These are phyloP conservation scores for Hypsopygia costalis DNA, from an alignment of 2,888 invertebrate genomes.

Conservation along the genomic window DNA sequence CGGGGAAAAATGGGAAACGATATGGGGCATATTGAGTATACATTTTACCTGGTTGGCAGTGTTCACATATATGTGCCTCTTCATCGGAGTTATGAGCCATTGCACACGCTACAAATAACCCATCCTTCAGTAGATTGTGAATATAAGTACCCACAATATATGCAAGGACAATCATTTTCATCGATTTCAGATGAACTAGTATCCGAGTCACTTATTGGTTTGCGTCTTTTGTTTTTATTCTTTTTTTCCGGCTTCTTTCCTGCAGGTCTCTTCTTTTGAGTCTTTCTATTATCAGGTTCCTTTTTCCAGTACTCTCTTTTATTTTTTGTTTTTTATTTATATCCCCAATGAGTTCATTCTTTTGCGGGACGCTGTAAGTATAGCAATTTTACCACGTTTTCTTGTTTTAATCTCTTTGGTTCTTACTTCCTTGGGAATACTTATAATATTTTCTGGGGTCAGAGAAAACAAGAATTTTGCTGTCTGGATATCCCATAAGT, in stretches of 20 bases:
- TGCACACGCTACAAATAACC: slow-evolving; percentile 20
- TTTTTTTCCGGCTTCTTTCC: slow-evolving; percentile 8
- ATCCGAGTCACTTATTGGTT: slow-evolving; percentile 4
- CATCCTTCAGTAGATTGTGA: slow-evolving; percentile 22
- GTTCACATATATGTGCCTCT: slow-evolving; percentile 16
- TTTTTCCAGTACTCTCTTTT: neutral
- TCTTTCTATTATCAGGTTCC: slow-evolving; percentile 6
- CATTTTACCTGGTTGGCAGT: no score
- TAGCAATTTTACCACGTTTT: no score
- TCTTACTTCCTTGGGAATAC: no score
- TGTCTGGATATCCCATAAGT: neutral
- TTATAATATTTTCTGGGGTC: no score
- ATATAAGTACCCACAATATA: slow-evolving; percentile 20
- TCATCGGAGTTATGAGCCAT: slow-evolving; percentile 22
- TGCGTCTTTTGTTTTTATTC: slow-evolving; percentile 11
- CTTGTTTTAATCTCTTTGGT: no score
- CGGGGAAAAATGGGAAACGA: no score
- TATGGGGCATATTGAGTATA: no score
- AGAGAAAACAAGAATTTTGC: no score
- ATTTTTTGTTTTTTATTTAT: no score
- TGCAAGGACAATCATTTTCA: slow-evolving; percentile 16
- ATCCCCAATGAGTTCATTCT: neutral
- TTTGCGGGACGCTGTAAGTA: neutral
- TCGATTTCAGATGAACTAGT: slow-evolving; percentile 13
- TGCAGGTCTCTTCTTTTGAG: slow-evolving; percentile 5